These are phyloP conservation scores for Bettongia penicillata DNA, from an alignment of 2,113 vertebrate genomes.

Conservation along the genomic window DNA sequence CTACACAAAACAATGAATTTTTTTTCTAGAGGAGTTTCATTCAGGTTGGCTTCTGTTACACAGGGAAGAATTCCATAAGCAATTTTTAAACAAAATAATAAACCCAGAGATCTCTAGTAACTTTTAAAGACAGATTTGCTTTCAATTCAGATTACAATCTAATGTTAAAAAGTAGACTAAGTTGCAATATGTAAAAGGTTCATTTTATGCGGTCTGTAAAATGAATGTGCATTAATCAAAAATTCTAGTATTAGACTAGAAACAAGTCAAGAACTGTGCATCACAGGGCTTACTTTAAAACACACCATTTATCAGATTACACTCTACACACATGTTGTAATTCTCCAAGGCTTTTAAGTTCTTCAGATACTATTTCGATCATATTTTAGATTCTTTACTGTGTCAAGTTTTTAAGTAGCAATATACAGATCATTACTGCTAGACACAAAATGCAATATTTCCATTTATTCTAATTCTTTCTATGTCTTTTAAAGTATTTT, in stretches of 20 bases:
- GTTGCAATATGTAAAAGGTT: constrained; percentile 75
- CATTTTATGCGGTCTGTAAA: constrained; percentile 60
- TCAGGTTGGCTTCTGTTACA: constrained; percentile 81
- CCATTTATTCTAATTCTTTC: constrained; percentile 25
- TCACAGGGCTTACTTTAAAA: constrained; percentile 24
- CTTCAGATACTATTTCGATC: constrained; percentile 38
- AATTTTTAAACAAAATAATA: constrained; percentile 85
- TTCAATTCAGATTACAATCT: constrained; percentile 76
- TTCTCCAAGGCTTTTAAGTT: background rate
- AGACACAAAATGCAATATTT: constrained; percentile 24
- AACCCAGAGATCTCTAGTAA: constrained; percentile 77
- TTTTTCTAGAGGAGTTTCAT: constrained; percentile 85
- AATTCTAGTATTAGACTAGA: constrained; percentile 64
- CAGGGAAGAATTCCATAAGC: constrained; percentile 68
- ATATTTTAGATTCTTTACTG: constrained; percentile 1
- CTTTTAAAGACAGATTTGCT: constrained; percentile 80
- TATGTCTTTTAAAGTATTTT: constrained; percentile 45
- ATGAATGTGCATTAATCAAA: constrained; percentile 43
- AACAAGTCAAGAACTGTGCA: constrained; percentile 65
- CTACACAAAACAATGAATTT: constrained; percentile 90
- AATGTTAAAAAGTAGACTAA: constrained; percentile 78
- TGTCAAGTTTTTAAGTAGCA: constrained; percentile 41
- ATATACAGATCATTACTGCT: constrained; percentile 28
- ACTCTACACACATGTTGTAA: constrained; percentile 33
- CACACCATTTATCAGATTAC: constrained; percentile 55